Evolutionary conservation across 1,140 invertebrate genomes (phyloP).

Genomic region (Anthonomus grandis): DNA sequence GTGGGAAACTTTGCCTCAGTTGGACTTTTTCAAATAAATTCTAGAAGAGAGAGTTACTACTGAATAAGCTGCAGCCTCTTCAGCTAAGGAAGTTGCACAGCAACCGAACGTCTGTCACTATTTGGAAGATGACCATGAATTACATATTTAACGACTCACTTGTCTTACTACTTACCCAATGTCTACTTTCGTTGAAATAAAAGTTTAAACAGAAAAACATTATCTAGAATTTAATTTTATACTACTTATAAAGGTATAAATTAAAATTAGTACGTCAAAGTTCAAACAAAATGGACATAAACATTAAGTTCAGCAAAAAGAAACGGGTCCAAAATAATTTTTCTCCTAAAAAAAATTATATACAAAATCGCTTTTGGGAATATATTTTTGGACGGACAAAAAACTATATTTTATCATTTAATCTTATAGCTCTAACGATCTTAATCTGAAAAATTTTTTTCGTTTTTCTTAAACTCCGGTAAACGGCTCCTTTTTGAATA

Average conservation of each 20-base stretch:
- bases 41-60: neutral
- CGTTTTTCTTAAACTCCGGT: neutral
- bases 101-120: neutral
- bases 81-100: neutral
- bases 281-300: neutral
- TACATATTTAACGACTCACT: neutral
- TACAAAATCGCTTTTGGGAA: neutral
- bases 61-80: neutral
- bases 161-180: too few relatives aligned
- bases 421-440: neutral
- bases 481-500: too few relatives aligned
- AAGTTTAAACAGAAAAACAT: neutral
- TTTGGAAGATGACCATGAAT: neutral
- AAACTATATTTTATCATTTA: neutral
- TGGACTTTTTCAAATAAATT: neutral
- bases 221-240: neutral
- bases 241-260: neutral
- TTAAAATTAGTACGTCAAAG: neutral
- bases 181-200: too few relatives aligned
- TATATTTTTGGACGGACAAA: neutral
- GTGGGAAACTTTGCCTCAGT: neutral
- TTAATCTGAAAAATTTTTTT: neutral
- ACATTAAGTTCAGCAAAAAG: too few relatives aligned
- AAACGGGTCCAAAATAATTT: neutral
- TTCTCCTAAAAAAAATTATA: neutral